Evolutionary conservation across 2,797 vertebrate species (phyloP).

Genomic region (Columba guinea): DNA sequence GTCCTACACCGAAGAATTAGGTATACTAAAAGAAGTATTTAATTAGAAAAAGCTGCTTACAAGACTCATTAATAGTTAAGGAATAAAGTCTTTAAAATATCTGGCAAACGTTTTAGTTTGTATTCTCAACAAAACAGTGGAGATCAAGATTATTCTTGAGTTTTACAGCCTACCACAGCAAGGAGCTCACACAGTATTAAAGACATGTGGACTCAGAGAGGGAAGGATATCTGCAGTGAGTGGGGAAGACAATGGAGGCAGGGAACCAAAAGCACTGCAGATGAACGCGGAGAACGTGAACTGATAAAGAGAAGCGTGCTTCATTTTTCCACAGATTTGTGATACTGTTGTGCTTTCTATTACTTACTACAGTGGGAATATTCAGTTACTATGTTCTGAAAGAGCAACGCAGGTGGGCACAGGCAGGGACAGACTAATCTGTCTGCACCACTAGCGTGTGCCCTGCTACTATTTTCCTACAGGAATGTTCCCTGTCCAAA

Average conservation of each 20-base stretch:
- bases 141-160: background rate
- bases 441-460: rapidly evolving
- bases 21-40: background rate
- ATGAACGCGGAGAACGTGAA: background rate
- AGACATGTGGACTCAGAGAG: background rate
- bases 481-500: background rate
- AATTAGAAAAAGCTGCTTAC: background rate
- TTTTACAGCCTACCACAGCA: background rate
- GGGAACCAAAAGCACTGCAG: background rate
- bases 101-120: background rate
- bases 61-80: background rate
- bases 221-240: background rate
- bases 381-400: background rate
- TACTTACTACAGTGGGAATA: background rate
- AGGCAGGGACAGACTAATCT: background rate
- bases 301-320: background rate
- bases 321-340: background rate
- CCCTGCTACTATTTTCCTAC: background rate
- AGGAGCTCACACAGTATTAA: background rate
- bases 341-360: background rate
- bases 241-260: background rate
- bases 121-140: background rate
- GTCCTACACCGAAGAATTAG: background rate
- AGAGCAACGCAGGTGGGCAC: background rate
- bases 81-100: background rate